Base-by-base conservation (phyloP, 2,113 vertebrate genomes). In the Erinaceus europaeus region DNA sequence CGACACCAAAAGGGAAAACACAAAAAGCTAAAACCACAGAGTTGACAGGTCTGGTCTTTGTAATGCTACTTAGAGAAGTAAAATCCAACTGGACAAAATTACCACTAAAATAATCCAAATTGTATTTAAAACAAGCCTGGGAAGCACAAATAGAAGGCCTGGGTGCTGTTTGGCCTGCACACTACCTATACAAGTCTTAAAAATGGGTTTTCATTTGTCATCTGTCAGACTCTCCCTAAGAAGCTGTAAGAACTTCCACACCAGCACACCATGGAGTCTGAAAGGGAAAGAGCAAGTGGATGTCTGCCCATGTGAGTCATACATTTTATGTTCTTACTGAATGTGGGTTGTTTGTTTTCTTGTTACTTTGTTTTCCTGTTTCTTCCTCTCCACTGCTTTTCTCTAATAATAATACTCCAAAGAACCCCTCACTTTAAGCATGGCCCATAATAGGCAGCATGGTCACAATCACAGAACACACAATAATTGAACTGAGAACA, bases 331-430 rank as follows among this genome's bases (percentile, higher is more conserved):
- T 32, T 48, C 72, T 68, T 73, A 40, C 36, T 38, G 38, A 55
- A 72, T 10, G 44, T 36, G 69, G 64, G 67, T 21, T 61, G 27
- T 57, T 79, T 90, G 57, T 83, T 79, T 87, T 73, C 52, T 85
- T 71, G 34, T 42, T 91, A 57, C 69, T 81, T 36, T 90, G 42
- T 17, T 38, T n/a, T n/a, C n/a, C n/a, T n/a, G n/a, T n/a, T n/a
- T n/a, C n/a, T 81, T 89, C 53, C 50, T 55, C 71, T 72, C 14
- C 38, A 15, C n/a, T 50, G 53, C 29, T 78, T 46, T 68, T 67
- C 18, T 44, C 32, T 40, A 53, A n/a, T 36, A 27, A 42, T 4
- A 55, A 52, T 69, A 87, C 52, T 61, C 57, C 4, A 36, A 38
- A 72, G 42, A 36, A 72, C 42, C 48, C 29, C 29, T n/a, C 13